Evolutionary conservation across 2,797 vertebrate genomes (phyloP).

Genomic region (Tiaroga cobitis): DNA sequence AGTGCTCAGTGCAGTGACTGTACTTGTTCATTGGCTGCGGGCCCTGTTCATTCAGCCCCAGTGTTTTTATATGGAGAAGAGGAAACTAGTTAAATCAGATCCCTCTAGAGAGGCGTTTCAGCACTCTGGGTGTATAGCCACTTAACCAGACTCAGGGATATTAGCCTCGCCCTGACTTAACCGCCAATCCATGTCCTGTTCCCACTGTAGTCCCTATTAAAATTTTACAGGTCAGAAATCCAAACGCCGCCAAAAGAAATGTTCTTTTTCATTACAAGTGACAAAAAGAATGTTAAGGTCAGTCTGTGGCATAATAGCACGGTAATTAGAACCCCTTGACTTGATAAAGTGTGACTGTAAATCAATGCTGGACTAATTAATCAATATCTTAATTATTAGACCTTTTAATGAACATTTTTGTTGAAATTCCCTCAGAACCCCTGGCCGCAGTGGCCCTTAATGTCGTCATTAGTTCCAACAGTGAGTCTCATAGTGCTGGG

Average conservation of each 20-base stretch:
- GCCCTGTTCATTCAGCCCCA: constrained; percentile 45
- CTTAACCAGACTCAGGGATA: constrained; percentile 93
- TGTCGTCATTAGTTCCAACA: constrained; percentile 85
- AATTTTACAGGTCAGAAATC: constrained; percentile 99
- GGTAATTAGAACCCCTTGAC: constrained; percentile 95
- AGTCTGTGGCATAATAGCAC: constrained; percentile 89
- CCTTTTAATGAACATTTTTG: constrained; percentile 95
- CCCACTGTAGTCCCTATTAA: constrained; percentile 93
- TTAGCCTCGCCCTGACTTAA: constrained; percentile 90
- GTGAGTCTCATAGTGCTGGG: constrained; percentile 66
- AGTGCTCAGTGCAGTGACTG: constrained; percentile 49
- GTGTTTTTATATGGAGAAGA: constrained; percentile 64
- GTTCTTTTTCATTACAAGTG: constrained; percentile 93
- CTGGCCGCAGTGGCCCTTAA: constrained; percentile 78
- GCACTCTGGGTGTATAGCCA: constrained; percentile 83
- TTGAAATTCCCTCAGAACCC: constrained; percentile 90
- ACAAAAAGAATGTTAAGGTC: constrained; percentile 90
- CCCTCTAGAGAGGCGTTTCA: constrained; percentile 78
- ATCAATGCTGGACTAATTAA: constrained; percentile 99
- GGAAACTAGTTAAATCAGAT: constrained; percentile 74
- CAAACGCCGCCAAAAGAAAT: constrained; percentile 98
- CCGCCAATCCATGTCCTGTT: constrained; percentile 91
- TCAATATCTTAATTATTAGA: constrained; percentile 99
- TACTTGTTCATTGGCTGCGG: constrained; percentile 36
- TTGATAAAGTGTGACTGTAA: constrained; percentile 98